phyloP scores from a whole-genome alignment of 2,888 invertebrate species.

The Protophormia terraenovae region DNA sequence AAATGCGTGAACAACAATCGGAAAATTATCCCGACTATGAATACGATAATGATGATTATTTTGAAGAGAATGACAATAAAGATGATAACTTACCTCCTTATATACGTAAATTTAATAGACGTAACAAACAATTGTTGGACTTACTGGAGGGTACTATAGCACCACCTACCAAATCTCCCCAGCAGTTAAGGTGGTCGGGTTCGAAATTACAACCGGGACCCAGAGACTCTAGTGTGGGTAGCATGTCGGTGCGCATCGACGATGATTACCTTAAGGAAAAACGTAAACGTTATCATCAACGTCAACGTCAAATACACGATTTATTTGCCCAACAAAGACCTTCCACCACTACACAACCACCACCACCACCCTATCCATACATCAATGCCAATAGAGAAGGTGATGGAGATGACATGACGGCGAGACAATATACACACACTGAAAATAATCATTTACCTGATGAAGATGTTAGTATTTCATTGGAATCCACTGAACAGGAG shows the following conservation, averaged over 20 bases:
- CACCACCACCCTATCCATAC: slow-evolving; percentile 50
- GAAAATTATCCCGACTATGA: slow-evolving; percentile 74
- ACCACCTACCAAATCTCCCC: slow-evolving; percentile 71
- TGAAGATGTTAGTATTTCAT: slow-evolving; percentile 73
- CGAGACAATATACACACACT: slow-evolving; percentile 39
- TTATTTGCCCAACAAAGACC: slow-evolving; percentile 69
- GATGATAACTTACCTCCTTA: slow-evolving; percentile 79
- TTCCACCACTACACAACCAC: slow-evolving; percentile 67
- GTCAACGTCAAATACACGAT: slow-evolving; percentile 69
- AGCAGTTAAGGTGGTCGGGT: slow-evolving; percentile 71
- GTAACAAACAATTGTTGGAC: slow-evolving; percentile 79
- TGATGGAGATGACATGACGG: slow-evolving; percentile 45
- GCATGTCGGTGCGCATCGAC: slow-evolving; percentile 71
- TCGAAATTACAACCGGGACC: slow-evolving; percentile 74
- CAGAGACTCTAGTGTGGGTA: slow-evolving; percentile 69
- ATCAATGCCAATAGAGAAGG: slow-evolving; percentile 57
- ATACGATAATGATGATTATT: slow-evolving; percentile 69
- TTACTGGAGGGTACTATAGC: slow-evolving; percentile 79
- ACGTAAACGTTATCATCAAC: slow-evolving; percentile 74
- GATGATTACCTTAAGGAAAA: slow-evolving; percentile 77
- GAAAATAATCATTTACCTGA: slow-evolving; percentile 77
- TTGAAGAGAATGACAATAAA: slow-evolving; percentile 69
- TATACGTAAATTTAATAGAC: slow-evolving; percentile 79
- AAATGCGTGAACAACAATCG: slow-evolving; percentile 74
- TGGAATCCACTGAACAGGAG: slow-evolving; percentile 60